Evolutionary conservation across 1,140 invertebrate genomes (phyloP), one percentile per base, ranked within the genome.

Genomic region (Drosophila carrolli): DNA sequence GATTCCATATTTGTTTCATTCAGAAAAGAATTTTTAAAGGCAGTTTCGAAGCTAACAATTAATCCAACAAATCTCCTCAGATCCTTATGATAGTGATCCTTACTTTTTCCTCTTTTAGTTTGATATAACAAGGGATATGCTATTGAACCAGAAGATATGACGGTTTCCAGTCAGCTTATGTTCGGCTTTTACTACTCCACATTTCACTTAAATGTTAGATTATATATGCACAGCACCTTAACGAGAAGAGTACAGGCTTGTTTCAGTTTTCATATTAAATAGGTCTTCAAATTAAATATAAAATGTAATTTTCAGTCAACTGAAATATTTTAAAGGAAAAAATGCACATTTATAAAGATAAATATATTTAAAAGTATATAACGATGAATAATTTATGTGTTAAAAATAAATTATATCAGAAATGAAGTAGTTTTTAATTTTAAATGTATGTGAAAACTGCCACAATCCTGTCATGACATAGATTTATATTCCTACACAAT

Each of bases 171-270:
- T 35, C 40, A 37, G 19, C 43, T 51, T 47, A 35, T 37, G 43
- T 40, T 43, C 47, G 48, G 48, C 14, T 47, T 46, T 4, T 16
- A 40, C 53, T 46, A 48, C 43, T 54, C 14, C 40, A 57, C 27
- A 37, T 50, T 19, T 10, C 10, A 40, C 51, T 48, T 50, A 57
- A 23, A 40, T 48, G 27, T 54, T 62, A 37, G 63, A 61, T 58
- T 73, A 63, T 56, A 47, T 73, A 73, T 80, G 73, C 81, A 76
- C 73, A 85, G 81, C 81, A 85, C 77, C 77, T 84, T 68, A 85
- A 70, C 48, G 53, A 58, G 58, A 77, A 77, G 32, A 55, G 23
- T 65, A 65, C 46, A 48, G 60, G 41, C 27, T 32, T 62, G 27
- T 14, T 32, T 43, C 19, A 62, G 54, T 59, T 62, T 60, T 44